Base-by-base conservation (phyloP, 2,888 invertebrate genomes). In the Brachypterus glaber region DNA sequence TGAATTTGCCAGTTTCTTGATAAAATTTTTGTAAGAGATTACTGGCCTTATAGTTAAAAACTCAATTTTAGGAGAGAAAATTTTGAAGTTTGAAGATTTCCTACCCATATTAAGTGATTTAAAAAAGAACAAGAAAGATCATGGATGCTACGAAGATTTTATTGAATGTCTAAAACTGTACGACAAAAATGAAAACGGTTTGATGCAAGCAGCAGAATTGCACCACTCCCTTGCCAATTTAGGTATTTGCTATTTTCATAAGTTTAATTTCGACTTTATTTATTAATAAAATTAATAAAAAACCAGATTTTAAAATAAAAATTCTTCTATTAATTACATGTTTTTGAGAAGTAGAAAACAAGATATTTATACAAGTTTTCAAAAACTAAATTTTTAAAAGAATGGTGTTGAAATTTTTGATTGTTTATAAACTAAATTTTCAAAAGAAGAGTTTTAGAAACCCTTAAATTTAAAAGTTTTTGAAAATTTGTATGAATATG, bases 161-260 rank as follows among this genome's bases (percentile, higher is more conserved):
- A 77, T 96, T 70, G 98, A 98, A 76, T 97, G 96, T 74, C 78
- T 99, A 72, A 97, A 96, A 70, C 79, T 98, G 64, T 98, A 98
- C 77, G 98, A 98, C 79, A 93, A 98, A 72, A 79, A 79, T 62
- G 96, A 96, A 67, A 86, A 96, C 59, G 96, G 97, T 50, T 80
- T 79, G 59, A 96, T 98, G 89, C 77, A 92, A 60, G 79, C 79
- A 56, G 96, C 90, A 68, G 97, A 98, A 72, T 77, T 98, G 63
- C 81, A 88, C 67, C 93, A 97, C 77, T 88, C 89, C 56, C 82
- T 98, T 53, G 72, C 91, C 51, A 77, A 88, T 48, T 78, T 98
- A 68, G 97, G 95, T 93, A 67, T 67, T 68, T 57, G 21, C 7
- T 29, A 29, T 8, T n/a, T 29, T 29, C 9, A 29, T 4, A 13